Percentiles rank a stretch among this genome's conserved stretches.
These are phyloP conservation scores for Tokudaia muenninki DNA, from an alignment of 2,797 vertebrate genomes.

Conservation along the genomic window DNA sequence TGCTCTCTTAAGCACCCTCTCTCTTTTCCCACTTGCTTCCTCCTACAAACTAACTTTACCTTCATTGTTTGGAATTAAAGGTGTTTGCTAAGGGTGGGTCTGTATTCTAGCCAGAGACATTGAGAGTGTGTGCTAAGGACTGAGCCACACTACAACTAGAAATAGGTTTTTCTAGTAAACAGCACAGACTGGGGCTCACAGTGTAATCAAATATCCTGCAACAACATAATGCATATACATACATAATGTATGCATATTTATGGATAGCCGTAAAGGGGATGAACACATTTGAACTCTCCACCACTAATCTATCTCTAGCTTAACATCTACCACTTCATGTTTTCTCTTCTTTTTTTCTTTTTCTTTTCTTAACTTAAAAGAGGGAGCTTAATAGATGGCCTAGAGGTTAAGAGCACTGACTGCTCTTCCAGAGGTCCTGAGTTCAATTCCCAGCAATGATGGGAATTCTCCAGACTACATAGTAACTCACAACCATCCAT, in stretches of 20 bases:
- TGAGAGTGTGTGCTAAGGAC: background rate
- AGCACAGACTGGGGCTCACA: background rate
- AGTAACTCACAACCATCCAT: too few relatives aligned
- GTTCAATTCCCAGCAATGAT: too few relatives aligned
- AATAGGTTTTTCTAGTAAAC: background rate
- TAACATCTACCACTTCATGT: background rate
- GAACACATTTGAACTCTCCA: background rate
- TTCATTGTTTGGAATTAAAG: background rate
- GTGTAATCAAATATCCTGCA: background rate
- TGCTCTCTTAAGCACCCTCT: background rate
- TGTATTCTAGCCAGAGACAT: background rate
- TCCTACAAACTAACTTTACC: background rate
- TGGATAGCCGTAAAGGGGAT: background rate
- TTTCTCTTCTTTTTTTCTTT: too few relatives aligned
- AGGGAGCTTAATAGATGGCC: background rate
- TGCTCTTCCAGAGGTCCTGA: too few relatives aligned
- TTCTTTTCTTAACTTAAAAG: background rate
- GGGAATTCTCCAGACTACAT: too few relatives aligned
- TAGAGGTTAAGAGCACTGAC: background rate
- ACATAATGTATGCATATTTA: background rate
- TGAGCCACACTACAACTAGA: background rate
- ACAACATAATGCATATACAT: background rate
- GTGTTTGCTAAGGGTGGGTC: background rate
- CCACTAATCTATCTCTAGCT: background rate
- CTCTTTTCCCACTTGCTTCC: background rate